Conservation (phyloP, 2,113 vertebrate species). For the Myotis yumanensis region DNA sequence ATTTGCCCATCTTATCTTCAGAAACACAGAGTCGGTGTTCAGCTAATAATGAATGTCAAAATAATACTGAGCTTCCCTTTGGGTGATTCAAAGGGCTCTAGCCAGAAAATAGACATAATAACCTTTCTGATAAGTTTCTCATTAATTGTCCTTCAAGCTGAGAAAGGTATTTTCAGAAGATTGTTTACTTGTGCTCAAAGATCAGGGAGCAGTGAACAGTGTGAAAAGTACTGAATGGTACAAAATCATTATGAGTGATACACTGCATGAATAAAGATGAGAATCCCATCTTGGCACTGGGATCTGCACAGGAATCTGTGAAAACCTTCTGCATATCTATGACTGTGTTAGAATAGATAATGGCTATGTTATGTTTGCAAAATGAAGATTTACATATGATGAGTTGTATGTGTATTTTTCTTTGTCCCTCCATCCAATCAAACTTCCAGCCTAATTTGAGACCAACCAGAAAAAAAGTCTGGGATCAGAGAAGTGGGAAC, state of each 20-base stretch:
- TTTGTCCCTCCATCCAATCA: neutral
- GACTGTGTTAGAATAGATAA: neutral
- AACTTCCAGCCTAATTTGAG: neutral
- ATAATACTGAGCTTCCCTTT: conserved; percentile 70
- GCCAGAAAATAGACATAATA: conserved; percentile 72
- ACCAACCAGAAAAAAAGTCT: neutral
- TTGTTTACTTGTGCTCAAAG: conserved; percentile 61
- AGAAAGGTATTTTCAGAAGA: conserved; percentile 73
- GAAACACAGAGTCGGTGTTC: conserved; percentile 73
- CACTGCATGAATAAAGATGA: neutral
- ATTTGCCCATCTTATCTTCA: conserved; percentile 75
- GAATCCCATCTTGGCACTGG: neutral
- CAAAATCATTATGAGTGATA: conserved; percentile 63
- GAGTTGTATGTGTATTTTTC: neutral
- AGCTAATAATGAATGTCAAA: conserved; percentile 78
- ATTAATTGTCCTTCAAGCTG: conserved; percentile 77
- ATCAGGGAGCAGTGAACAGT: conserved; percentile 66
- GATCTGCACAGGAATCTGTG: neutral
- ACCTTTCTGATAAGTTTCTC: conserved; percentile 66
- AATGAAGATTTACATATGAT: neutral
- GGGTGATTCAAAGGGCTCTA: conserved; percentile 62
- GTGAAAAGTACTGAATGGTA: conserved; percentile 56
- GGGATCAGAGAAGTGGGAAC: neutral
- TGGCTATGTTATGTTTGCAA: neutral
- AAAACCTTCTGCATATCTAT: neutral